Base-by-base conservation (phyloP, 1,140 invertebrate genomes). In the Halotydeus destructor region DNA sequence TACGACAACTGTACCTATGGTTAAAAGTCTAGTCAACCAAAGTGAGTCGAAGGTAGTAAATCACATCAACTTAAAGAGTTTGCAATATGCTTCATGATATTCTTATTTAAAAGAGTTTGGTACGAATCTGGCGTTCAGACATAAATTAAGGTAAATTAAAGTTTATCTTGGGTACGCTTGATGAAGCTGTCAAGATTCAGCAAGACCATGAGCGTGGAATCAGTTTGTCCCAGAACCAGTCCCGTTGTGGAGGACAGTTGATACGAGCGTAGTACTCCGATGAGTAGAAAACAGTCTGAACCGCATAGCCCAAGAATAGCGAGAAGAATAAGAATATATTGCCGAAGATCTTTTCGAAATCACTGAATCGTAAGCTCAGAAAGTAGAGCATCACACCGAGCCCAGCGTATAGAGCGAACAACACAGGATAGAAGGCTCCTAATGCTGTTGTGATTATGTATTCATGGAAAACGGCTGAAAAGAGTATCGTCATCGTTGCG, bases 391-490 rank as follows among this genome's bases (percentile, higher is more conserved):
- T 24, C 2, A 37, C 19, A 39, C 62, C 62, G 36, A 55, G 53
- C 33, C 57, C 57, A 37, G 52, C 55, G 52, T 65, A 66, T 49
- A 63, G 54, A 6, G 65, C 49, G 42, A 64, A 63, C 8, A 65
- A 46, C 0, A 66, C 55, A 1, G 64, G 64, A 49, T 62, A 66
- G 43, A 65, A 63, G 47, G 64, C 65, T 22, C 56, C 55, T 41
- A 66, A 60, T 1, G 56, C 53, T 3, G 63, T 45, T 3, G 53
- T 53, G 8, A 66, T 42, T 25, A 66, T 55, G 52, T 66, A 66
- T 48, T 66, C 64, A 47, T 66, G 64, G 40, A 64, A 57, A 14
- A 65, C 46, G 3, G 61, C 61, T n/a, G 62, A 64, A 12, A 66
- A 47, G 11, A 63, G 31, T 42, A 65, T 63, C 16, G 65, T 61